phyloP scores from a whole-genome alignment of 2,888 invertebrate genomes.

The Boloria selene region DNA sequence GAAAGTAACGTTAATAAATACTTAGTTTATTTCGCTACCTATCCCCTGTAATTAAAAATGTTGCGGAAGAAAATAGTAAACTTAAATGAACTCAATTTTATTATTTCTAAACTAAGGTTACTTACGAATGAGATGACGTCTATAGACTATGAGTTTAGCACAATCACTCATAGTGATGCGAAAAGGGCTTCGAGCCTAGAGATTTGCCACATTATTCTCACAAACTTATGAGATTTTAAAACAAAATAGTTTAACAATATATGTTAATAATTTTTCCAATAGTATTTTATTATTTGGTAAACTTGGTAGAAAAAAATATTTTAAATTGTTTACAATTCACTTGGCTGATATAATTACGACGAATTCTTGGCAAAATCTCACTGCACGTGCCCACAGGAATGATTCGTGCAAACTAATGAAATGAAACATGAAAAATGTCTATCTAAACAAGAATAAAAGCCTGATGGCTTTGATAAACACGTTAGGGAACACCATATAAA shows the following conservation, averaged over 20 bases:
- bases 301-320: not conserved
- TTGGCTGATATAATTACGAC: not conserved
- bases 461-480: constrained; percentile 30
- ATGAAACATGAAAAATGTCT: constrained; percentile 60
- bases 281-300: not conserved
- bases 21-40: constrained; percentile 38
- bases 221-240: constrained; percentile 9
- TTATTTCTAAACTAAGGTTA: constrained; percentile 56
- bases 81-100: constrained; percentile 50
- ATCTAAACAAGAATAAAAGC: constrained; percentile 37
- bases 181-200: constrained; percentile 57
- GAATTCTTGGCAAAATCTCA: constrained; percentile 46
- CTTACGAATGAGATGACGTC: constrained; percentile 66
- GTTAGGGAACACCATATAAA: constrained; percentile 23
- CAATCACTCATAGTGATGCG: constrained; percentile 80
- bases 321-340: not conserved
- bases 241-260: not conserved
- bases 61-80: constrained; percentile 47
- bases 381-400: constrained; percentile 77
- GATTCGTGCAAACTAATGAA: constrained; percentile 85
- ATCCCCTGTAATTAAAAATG: constrained; percentile 47
- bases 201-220: constrained; percentile 29
- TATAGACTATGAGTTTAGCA: constrained; percentile 81
- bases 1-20: constrained; percentile 9
- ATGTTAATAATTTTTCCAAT: not conserved